Evolutionary conservation across 2,797 vertebrate species (phyloP), one percentile per base, ranked within the genome.

Genomic region (Sebastes goodei): DNA sequence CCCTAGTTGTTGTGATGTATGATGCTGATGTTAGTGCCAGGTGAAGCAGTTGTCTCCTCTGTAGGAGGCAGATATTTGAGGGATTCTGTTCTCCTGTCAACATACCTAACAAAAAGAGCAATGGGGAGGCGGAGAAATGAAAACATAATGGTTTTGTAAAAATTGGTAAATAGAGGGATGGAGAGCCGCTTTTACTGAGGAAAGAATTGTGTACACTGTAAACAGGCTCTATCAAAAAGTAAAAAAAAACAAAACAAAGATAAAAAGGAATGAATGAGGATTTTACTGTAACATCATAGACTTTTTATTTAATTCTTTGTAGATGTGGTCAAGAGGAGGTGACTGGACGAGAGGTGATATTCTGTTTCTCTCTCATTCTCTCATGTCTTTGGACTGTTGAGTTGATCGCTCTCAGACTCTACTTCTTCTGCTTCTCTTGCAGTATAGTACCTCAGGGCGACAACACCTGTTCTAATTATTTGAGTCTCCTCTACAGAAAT

Each of bases 401-500:
- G 64, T 59, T n/a, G 59, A 77, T 81, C 74, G 17, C 56, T 70
- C 42, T 17, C 23, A 71, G 61, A 78, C 72, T 77, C 27, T 4
- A 29, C 86, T 76, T 74, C 78, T 73, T 27, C 52, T 74, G 56
- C 68, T 38, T 23, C 57, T 90, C 59, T 55, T 68, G 33, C 67
- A 71, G 66, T 49, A 49, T 42, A 42, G 35, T 21, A 78, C 82
- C 88, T 76, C 2, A 6, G 52, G 87, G 83, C 65, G 1, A 55
- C 78, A 83, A 55, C 60, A 67, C 84, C 80, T 82, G 69, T 59
- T 82, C 71, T 89, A 87, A 86, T 91, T 84, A 88, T 90, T 74
- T 78, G 42, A 87, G 86, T 82, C 75, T 83, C 75, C 78, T 86
- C 67, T 66, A 70, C 89, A 89, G 85, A 89, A 86, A 88, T 86